These are phyloP conservation scores for Hoplodrina blanda DNA, from an alignment of 2,888 invertebrate species.

Conservation along the genomic window DNA sequence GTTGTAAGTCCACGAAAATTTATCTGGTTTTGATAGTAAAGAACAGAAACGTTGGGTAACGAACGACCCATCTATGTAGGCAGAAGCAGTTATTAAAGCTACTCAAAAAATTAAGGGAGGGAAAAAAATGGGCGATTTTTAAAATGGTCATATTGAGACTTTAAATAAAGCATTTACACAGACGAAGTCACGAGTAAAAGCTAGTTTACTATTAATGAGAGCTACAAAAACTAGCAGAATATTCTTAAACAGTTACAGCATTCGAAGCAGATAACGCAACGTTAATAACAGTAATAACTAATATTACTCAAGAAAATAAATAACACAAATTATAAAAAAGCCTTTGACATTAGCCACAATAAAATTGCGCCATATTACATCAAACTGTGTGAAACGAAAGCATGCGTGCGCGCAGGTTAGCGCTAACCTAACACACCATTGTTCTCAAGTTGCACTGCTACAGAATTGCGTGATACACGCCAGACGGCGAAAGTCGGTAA, in stretches of 20 bases:
- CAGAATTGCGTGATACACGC: constrained; percentile 74
- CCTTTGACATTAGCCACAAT: constrained; percentile 61
- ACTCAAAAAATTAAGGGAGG: too few species aligned
- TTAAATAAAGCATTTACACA: too few species aligned
- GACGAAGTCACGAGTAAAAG: too few species aligned
- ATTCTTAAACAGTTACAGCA: neutral
- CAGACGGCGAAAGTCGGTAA: constrained; percentile 76
- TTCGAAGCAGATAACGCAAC: constrained; percentile 10
- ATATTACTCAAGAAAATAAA: constrained; percentile 47
- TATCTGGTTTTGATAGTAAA: too few species aligned
- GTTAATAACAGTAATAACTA: constrained; percentile 34
- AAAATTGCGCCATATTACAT: constrained; percentile 64
- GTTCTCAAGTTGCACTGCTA: constrained; percentile 67
- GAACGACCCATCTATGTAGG: too few species aligned
- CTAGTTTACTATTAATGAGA: too few species aligned
- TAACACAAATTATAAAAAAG: constrained; percentile 47
- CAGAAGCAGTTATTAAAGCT: too few species aligned
- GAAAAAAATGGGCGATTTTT: too few species aligned
- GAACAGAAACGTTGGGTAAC: too few species aligned
- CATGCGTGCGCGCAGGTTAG: constrained; percentile 67
- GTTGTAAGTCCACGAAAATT: too few species aligned
- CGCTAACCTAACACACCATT: constrained; percentile 72
- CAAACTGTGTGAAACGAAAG: constrained; percentile 67
- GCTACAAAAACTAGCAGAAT: neutral
- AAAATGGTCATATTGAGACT: too few species aligned